Percentiles rank a stretch among this genome's conserved stretches.
These are phyloP conservation scores for Neolamprologus cancellatus DNA, from an alignment of 2,113 vertebrate genomes.

Conservation along the genomic window DNA sequence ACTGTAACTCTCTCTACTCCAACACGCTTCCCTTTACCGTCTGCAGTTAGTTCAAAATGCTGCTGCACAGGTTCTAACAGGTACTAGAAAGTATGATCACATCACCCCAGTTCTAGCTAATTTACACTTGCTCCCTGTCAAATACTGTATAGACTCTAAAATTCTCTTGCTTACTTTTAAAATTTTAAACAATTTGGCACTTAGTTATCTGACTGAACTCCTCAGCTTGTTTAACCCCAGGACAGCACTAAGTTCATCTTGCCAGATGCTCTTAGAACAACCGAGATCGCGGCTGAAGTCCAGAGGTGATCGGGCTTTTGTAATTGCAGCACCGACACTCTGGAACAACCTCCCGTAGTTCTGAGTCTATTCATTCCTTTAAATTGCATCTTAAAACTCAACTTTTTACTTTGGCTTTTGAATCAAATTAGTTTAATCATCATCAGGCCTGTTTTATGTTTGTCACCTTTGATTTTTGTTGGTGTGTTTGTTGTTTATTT, in stretches of 20 bases:
- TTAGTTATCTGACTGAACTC: not conserved
- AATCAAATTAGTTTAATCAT: not conserved
- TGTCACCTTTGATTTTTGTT: not conserved
- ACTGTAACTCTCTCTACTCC: not conserved
- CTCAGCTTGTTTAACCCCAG: not conserved
- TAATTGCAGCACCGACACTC: not conserved
- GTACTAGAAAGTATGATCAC: not conserved
- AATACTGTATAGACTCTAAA: accelerated
- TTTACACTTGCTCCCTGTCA: not conserved
- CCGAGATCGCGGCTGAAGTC: accelerated
- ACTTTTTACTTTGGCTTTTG: not conserved
- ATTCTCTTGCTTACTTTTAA: not conserved
- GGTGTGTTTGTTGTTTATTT: not conserved
- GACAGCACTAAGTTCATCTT: accelerated
- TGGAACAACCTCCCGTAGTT: accelerated
- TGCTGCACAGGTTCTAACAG: accelerated
- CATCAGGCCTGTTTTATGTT: accelerated
- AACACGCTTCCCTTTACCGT: accelerated
- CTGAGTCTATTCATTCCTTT: not conserved
- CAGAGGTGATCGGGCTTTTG: not conserved
- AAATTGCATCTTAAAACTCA: accelerated
- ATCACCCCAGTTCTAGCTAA: not conserved
- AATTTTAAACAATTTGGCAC: accelerated
- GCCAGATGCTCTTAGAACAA: not conserved
- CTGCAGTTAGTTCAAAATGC: not conserved